These are phyloP conservation scores for Lepus americanus DNA, from an alignment of 2,113 vertebrate species.

Conservation along the genomic window DNA sequence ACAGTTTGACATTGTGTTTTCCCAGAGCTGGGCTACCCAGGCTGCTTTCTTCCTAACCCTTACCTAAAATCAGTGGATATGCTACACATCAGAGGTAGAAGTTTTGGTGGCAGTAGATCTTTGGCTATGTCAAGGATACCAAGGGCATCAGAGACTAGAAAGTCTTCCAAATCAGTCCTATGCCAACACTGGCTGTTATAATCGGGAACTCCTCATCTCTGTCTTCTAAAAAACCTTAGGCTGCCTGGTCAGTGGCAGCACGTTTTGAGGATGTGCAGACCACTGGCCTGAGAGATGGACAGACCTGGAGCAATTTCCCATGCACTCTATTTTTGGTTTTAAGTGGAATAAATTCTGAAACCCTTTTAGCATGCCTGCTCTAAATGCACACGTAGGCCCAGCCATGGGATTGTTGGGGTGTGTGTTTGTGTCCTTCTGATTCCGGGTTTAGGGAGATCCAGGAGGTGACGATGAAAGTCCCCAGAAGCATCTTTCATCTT, in stretches of 20 bases:
- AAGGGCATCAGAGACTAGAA: background rate
- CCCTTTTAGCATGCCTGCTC: background rate
- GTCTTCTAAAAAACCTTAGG: background rate
- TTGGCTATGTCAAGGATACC: background rate
- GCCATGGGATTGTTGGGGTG: background rate
- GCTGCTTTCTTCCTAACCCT: background rate
- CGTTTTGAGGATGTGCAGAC: too few species aligned
- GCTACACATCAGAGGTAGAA: background rate
- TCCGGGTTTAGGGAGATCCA: background rate
- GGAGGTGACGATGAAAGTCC: background rate
- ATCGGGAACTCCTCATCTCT: background rate
- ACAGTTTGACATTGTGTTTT: background rate
- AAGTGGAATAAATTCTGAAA: background rate
- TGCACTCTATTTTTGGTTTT: background rate
- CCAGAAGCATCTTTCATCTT: background rate
- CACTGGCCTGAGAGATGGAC: background rate
- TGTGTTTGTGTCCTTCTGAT: background rate
- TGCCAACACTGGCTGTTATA: background rate
- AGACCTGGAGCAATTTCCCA: background rate
- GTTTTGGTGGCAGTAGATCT: background rate
- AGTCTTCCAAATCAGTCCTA: background rate
- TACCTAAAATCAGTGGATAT: background rate
- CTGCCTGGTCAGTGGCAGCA: rapidly evolving
- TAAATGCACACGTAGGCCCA: rapidly evolving
- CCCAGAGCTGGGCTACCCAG: background rate